Percentiles rank a stretch among this genome's conserved stretches.
Evolutionary conservation across 2,113 vertebrate species (phyloP).

Genomic region (Tretioscincus oriximinensis): DNA sequence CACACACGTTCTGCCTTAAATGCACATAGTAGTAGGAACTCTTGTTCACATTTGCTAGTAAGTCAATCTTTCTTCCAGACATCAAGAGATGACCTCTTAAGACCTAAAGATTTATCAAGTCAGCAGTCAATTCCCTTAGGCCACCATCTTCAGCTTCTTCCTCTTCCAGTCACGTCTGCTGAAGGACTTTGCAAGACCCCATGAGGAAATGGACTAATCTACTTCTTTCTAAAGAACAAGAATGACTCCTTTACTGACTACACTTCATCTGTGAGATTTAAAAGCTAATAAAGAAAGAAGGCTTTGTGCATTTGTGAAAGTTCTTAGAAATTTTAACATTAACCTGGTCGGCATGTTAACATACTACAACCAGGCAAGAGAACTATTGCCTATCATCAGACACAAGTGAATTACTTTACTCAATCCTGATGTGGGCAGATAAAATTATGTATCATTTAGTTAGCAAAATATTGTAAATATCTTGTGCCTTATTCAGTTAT

Average conservation of each 20-base stretch:
- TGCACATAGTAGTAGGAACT: slow-evolving; percentile 56
- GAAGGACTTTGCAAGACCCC: slow-evolving; percentile 73
- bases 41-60: slow-evolving; percentile 68
- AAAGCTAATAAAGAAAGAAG: slow-evolving; percentile 74
- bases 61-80: slow-evolving; percentile 78
- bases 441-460: not conserved
- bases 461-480: too few relatives aligned
- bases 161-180: slow-evolving; percentile 75
- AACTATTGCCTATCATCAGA: slow-evolving; percentile 23
- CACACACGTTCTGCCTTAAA: slow-evolving; percentile 40
- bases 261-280: slow-evolving; percentile 57
- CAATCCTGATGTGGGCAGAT: slow-evolving; percentile 10
- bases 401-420: not conserved
- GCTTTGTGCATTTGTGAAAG: slow-evolving; percentile 62
- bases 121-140: slow-evolving; percentile 77
- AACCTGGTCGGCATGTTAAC: slow-evolving; percentile 48
- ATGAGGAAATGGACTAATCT: slow-evolving; percentile 79
- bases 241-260: slow-evolving; percentile 64
- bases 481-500: too few relatives aligned
- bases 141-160: slow-evolving; percentile 70
- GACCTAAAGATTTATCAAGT: slow-evolving; percentile 82
- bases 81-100: slow-evolving; percentile 77
- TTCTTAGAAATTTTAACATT: slow-evolving; percentile 62
- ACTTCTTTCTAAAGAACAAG: slow-evolving; percentile 74
- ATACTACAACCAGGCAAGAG: slow-evolving; percentile 47